Percentiles rank a stretch among this genome's conserved stretches.
These are phyloP conservation scores for Tarsius wallacei DNA, from an alignment of 2,797 vertebrate species.

Conservation along the genomic window DNA sequence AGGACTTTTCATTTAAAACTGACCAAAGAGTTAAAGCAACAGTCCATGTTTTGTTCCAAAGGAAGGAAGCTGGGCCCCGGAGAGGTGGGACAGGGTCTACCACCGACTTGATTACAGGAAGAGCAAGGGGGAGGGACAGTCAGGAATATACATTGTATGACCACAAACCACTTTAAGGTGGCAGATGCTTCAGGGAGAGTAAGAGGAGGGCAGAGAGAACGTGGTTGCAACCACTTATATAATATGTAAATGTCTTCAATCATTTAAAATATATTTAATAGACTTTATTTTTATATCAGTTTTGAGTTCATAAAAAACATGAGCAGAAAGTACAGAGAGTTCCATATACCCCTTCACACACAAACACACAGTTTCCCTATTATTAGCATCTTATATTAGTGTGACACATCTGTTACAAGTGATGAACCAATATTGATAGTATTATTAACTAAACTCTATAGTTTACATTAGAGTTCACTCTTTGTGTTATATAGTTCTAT, in stretches of 20 bases:
- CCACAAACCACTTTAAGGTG: neutral
- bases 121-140: neutral
- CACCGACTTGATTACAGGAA: neutral
- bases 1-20: neutral
- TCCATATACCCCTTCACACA: too few relatives aligned
- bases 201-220: neutral
- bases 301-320: neutral
- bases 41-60: neutral
- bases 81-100: neutral
- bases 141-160: too few relatives aligned
- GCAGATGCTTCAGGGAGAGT: neutral
- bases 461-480: neutral
- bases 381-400: neutral
- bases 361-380: neutral
- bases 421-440: neutral
- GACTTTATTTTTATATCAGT: neutral
- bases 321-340: neutral
- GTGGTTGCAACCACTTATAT: neutral
- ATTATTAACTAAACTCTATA: neutral
- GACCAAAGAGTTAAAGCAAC: neutral
- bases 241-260: neutral
- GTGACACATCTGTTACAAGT: neutral
- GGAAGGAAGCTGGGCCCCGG: neutral
- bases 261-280: too few relatives aligned
- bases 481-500: neutral